Evolutionary conservation across 1,140 invertebrate species (phyloP), one percentile per base, ranked within the genome.

Genomic region (Drosophila nannoptera): DNA sequence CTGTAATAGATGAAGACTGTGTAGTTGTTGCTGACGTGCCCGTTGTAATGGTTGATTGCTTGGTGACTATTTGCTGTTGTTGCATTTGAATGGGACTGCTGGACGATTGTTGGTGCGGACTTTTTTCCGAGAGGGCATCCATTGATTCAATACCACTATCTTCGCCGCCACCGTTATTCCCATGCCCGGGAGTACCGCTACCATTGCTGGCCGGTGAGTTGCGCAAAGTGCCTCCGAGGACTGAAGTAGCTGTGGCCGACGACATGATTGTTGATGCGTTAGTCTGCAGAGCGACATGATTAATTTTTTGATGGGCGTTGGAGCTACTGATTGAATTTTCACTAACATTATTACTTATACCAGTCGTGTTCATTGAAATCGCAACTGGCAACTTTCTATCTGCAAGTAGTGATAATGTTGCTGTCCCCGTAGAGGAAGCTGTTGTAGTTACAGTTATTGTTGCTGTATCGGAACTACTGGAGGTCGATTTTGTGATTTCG

Each of bases 81-180:
- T 75, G 68, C 45, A 78, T 53, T 48, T 89, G 87, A 11, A 77
- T 75, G n/a, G 86, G 86, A 69, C 77, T 88, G 58, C 86, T 81
- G 32, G 92, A 93, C 58, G 92, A 91, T 33, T 92, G 94, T 87
- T 97, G 96, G 88, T 97, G 96, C 4, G 96, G 96, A 70, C 95
- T 96, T 87, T 97, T 97, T 82, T 97, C 96, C 22, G 96, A 97
- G 4, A 97, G 89, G 2, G 96, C 96, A 86, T 97, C 96, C 96
- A 97, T 97, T 5, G 95, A 97, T 87, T 97, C 96, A 14, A 97
- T 97, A 2, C 96, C 96, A 42, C 96, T 97, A 90, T 97, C 96
- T 89, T 97, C 96, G 16, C 96, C 96, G 65, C 93, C 92, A 22
- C 91, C 91, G 46, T 87, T 88, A 32, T 88, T 87, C 4, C 80